These are phyloP conservation scores for Enteromius fasciolatus DNA, from an alignment of 2,797 vertebrate species.

Conservation along the genomic window DNA sequence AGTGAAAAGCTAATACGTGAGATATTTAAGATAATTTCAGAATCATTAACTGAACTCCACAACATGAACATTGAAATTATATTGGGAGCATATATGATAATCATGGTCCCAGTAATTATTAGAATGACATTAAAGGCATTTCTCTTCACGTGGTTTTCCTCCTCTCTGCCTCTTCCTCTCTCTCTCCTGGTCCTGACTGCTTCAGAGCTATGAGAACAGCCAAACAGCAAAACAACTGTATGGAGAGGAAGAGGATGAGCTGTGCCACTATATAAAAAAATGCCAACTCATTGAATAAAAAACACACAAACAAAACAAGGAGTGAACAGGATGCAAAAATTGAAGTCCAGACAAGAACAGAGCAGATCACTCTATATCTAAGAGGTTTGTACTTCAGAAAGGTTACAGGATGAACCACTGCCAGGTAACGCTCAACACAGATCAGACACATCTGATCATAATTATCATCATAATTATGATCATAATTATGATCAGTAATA, in stretches of 20 bases:
- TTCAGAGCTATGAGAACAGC: constrained; percentile 27
- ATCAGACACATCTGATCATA: constrained; percentile 40
- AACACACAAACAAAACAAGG: not conserved
- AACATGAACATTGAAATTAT: not conserved
- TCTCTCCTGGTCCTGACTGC: constrained; percentile 15
- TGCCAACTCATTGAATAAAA: not conserved
- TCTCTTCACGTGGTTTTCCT: constrained; percentile 53
- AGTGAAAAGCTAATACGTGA: not conserved
- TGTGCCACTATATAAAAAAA: not conserved
- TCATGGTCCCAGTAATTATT: constrained; percentile 59
- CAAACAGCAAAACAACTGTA: constrained; percentile 44
- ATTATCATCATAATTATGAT: too few species aligned
- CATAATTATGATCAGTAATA: not conserved
- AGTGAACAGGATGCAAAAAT: not conserved
- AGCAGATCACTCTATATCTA: constrained; percentile 54
- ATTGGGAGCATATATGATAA: constrained; percentile 60
- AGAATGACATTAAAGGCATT: constrained; percentile 64
- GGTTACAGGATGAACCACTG: constrained; percentile 55
- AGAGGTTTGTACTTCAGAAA: constrained; percentile 55
- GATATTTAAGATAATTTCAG: fast-evolving
- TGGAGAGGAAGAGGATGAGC: not conserved
- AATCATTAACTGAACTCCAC: too few species aligned
- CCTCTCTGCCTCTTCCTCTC: not conserved
- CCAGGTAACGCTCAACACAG: constrained; percentile 57
- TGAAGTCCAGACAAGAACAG: constrained; percentile 20